Conservation (phyloP, 2,888 invertebrate genomes). For the Nomada hirtipes region DNA sequence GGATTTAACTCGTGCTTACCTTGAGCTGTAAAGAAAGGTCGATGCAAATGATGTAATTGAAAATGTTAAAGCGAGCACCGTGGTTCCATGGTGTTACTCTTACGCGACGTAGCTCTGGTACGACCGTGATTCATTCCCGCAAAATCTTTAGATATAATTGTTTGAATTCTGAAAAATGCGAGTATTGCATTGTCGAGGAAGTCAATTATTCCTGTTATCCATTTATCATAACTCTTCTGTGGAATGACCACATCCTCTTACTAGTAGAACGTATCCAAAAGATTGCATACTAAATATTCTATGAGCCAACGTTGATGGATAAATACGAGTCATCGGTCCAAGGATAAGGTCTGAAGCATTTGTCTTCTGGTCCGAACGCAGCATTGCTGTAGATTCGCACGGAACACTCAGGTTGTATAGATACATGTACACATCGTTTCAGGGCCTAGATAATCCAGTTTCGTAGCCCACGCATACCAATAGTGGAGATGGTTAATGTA, state of each 20-base stretch:
- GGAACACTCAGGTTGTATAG: slow-evolving; percentile 3
- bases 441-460: slow-evolving; percentile 57
- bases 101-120: background rate
- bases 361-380: slow-evolving; percentile 26
- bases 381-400: background rate
- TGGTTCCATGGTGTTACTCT: background rate
- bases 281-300: slow-evolving; percentile 36
- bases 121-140: background rate
- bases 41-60: slow-evolving; percentile 67
- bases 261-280: background rate
- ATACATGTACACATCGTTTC: slow-evolving; percentile 22
- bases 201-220: too few species aligned
- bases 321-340: slow-evolving; percentile 49
- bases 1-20: slow-evolving; percentile 64
- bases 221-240: background rate
- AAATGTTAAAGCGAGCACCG: slow-evolving; percentile 52
- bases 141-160: background rate
- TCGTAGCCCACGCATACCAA: slow-evolving; percentile 50
- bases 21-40: slow-evolving; percentile 65
- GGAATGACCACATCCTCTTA: slow-evolving; percentile 8
- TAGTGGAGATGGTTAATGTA: slow-evolving; percentile 46
- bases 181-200: background rate
- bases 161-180: background rate
- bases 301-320: slow-evolving; percentile 59
- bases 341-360: slow-evolving; percentile 47